Conservation (phyloP, 2,113 vertebrate species). For the Aegotheles bennettii region DNA sequence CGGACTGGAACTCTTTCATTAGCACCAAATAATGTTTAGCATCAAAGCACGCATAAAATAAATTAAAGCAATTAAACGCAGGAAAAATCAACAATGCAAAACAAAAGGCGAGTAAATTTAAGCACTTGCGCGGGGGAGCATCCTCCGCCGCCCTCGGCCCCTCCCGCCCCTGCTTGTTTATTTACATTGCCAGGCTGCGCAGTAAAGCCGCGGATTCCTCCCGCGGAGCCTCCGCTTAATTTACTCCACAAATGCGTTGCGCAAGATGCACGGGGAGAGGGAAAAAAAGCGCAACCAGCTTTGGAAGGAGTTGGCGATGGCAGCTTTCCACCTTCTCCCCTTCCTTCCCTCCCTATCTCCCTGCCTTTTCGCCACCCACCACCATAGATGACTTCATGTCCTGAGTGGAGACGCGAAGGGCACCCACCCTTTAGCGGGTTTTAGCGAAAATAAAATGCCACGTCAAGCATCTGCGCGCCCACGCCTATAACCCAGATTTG, state of each 20-base stretch:
- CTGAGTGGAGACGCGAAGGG: neutral
- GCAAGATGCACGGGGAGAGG: neutral
- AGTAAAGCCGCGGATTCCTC: neutral
- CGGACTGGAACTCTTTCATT: conserved; percentile 35
- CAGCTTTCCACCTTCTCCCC: neutral
- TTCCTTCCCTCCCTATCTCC: neutral
- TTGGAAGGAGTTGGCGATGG: neutral
- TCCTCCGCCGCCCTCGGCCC: neutral
- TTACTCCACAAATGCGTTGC: neutral
- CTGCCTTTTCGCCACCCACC: neutral
- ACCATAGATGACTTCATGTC: neutral
- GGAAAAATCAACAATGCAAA: neutral
- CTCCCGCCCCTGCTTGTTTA: neutral
- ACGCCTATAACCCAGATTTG: neutral
- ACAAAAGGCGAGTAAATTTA: neutral
- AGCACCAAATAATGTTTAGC: neutral
- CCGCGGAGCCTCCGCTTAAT: neutral
- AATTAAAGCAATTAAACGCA: conserved; percentile 47
- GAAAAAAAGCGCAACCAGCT: accelerated
- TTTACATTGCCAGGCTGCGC: neutral
- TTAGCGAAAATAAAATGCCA: neutral
- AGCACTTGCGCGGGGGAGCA: neutral
- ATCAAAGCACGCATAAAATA: conserved; percentile 28
- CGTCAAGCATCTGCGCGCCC: neutral
- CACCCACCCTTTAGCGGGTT: neutral